phyloP scores from a whole-genome alignment of 2,888 invertebrate genomes.

The Tanypteryx hageni region DNA sequence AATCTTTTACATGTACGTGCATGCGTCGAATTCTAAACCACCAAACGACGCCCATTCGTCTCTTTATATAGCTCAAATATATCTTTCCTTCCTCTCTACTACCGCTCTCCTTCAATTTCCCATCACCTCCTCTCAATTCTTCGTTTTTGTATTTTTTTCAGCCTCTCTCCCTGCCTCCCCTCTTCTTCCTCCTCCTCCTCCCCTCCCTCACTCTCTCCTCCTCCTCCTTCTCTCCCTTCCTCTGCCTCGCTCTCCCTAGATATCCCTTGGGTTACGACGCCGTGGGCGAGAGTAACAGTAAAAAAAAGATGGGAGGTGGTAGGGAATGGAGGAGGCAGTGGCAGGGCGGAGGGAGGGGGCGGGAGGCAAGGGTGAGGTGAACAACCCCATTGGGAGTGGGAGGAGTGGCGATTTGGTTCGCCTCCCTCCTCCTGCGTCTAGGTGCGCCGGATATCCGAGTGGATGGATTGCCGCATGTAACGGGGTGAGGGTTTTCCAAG shows the following conservation, averaged over 20 bases:
- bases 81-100: background rate
- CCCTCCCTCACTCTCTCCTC: background rate
- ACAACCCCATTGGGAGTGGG: conserved; percentile 16
- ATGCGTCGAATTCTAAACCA: background rate
- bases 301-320: background rate
- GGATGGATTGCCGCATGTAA: background rate
- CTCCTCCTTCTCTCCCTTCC: background rate
- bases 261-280: background rate
- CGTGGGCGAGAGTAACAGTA: conserved; percentile 27
- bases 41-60: background rate
- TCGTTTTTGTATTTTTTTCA: background rate
- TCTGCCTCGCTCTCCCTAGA: background rate
- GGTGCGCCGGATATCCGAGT: conserved; percentile 22
- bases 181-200: background rate
- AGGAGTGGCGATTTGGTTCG: background rate
- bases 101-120: background rate
- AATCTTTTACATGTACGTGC: background rate
- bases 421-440: background rate
- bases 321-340: no score
- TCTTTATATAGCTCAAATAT: background rate
- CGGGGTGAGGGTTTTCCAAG: background rate
- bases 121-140: background rate
- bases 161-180: background rate
- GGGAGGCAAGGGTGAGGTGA: conserved; percentile 1
- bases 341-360: background rate